Evolutionary conservation across 2,113 vertebrate genomes (phyloP), one percentile per base, ranked within the genome.

Genomic region (Cottus gobio): DNA sequence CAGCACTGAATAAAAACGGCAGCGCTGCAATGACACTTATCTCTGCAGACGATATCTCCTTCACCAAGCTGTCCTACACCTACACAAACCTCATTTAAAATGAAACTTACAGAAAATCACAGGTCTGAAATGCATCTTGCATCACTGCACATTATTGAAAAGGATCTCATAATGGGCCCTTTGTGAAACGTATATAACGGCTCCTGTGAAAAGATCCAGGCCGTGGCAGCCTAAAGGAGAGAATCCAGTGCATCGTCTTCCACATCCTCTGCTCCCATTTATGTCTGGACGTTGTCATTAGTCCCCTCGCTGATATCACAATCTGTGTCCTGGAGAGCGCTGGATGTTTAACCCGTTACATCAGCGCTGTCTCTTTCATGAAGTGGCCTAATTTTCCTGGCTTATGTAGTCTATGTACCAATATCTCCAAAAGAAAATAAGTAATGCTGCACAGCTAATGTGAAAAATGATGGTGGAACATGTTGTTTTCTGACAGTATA

Each of bases 201-300:
- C 64, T 61, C 1, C 2, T 20, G 0, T 80, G 76, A 80, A 30
- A 80, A 44, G 72, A 69, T 52, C 63, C 56, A 48, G 58, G 42
- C 60, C 24, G 39, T 0, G 0, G 13, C 24, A n/a, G 50, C 57
- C 65, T 75, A 66, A 83, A 77, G 62, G 71, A 70, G 66, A 76
- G 48, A 71, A 44, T 16, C 34, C 13, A 66, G 63, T 69, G 64
- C 68, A 72, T 54, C 58, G 52, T 56, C 73, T 1, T 15, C 42
- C 42, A 4, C 42, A 15, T 44, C 42, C 4, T 44, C 3, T 65
- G 18, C 75, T 77, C 10, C 37, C 82, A 76, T 87, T 85, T 75
- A 74, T 84, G 73, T 80, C 46, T 7, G 18, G 67, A 75, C 44
- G 75, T 57, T 80, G 69, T 90, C 77, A 84, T 89, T 85, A 82